Percentiles rank a stretch among this genome's conserved stretches.
Conservation (phyloP, 2,113 vertebrate genomes). For the Lophura nycthemera region DNA sequence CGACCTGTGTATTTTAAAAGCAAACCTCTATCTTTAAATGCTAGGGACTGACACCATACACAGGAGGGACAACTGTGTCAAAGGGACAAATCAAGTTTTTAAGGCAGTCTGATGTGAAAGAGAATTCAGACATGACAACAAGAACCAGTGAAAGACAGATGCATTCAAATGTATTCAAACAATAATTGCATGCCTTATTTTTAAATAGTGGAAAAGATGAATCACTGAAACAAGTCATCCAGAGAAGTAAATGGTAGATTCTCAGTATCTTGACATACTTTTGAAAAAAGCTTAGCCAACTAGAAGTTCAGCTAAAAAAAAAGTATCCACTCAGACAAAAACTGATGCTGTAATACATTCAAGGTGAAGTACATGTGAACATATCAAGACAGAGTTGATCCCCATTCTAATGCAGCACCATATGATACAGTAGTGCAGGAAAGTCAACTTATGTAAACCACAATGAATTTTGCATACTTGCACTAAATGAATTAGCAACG, state of each 20-base stretch:
- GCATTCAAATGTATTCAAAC: constrained; percentile 73
- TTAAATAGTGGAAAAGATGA: constrained; percentile 73
- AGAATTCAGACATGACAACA: constrained; percentile 46
- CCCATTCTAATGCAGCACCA: background rate
- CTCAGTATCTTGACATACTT: constrained; percentile 8
- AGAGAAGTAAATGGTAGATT: constrained; percentile 56
- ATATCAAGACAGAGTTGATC: background rate
- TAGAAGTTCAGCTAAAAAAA: background rate
- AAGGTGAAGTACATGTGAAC: background rate
- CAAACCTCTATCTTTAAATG: background rate
- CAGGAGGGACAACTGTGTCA: constrained; percentile 44
- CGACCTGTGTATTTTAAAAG: constrained; percentile 15
- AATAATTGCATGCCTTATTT: constrained; percentile 75
- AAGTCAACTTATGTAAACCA: background rate
- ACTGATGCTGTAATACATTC: background rate
- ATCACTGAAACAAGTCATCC: constrained; percentile 64
- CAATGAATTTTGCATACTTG: background rate
- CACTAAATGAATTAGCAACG: constrained; percentile 5
- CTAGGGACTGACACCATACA: background rate
- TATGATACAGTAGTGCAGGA: background rate
- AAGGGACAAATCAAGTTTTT: constrained; percentile 30
- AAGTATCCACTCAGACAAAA: background rate
- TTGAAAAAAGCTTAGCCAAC: background rate
- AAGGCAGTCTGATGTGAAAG: constrained; percentile 22
- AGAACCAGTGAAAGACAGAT: constrained; percentile 60